Base-by-base conservation (phyloP, 1,140 invertebrate species). In the Zeugodacus cucurbitae region DNA sequence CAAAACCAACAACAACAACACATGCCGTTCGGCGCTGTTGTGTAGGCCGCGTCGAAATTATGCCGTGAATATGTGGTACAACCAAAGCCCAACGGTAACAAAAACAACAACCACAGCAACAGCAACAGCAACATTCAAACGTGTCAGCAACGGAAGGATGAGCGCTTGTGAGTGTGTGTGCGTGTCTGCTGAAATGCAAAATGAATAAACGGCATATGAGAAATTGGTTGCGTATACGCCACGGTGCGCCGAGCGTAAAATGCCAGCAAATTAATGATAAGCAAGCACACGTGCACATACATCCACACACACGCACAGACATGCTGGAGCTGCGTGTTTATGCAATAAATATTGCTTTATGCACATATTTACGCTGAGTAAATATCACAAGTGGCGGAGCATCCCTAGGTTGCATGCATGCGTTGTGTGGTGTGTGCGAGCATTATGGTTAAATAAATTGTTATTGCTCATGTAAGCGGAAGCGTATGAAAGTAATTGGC, bases 241-340 rank as follows among this genome's bases (percentile, higher is more conserved):
- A n/a, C 2, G 44, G 41, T 48, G 67, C 20, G 22, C 20, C 7
- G 14, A 37, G 67, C 32, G 34, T 74, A 22, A 74, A 74, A 82
- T 82, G 8, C 74, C 74, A 48, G n/a, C 74, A 82, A n/a, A 82
- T 82, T 82, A 48, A 82, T 48, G 41, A 82, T 82, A 82, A 82
- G n/a, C 37, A 82, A 82, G 41, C 74, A 11, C 70, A 82, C 22
- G 11, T 48, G 41, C 11, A 11, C 41, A 48, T 48, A 17, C 14
- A 74, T 26, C 3, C 3, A 26, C n/a, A 14, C 29, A 1, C 22
- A 82, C 22, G 48, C 11, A 11, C 14, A 34, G 8, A n/a, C n/a
- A n/a, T n/a, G n/a, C n/a, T n/a, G n/a, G n/a, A n/a, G n/a, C n/a
- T n/a, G 14, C n/a, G 7, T 82, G 22, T 82, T 82, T 82, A 4